phyloP scores from a whole-genome alignment of 2,888 invertebrate genomes.

The Pheosia gnoma region DNA sequence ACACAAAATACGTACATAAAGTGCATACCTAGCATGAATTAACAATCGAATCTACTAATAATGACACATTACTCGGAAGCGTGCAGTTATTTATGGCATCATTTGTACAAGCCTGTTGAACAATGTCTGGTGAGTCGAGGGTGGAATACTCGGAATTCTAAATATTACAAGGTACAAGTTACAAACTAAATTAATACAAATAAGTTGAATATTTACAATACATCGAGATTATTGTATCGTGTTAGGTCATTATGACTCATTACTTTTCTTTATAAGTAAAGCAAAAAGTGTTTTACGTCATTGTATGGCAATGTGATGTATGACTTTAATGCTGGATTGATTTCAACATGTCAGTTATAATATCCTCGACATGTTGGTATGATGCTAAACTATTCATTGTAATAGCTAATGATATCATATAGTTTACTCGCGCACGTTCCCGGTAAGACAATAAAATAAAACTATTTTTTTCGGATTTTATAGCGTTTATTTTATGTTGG shows the following conservation, averaged over 20 bases:
- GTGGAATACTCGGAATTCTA: slow-evolving; percentile 44
- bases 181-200: slow-evolving; percentile 34
- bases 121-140: slow-evolving; percentile 38
- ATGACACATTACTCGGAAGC: slow-evolving; percentile 33
- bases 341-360: slow-evolving; percentile 7
- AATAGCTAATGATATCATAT: too few species aligned
- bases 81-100: slow-evolving; percentile 30
- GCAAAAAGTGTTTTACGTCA: slow-evolving; percentile 1
- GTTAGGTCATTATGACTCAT: slow-evolving; percentile 7
- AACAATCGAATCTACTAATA: slow-evolving; percentile 33
- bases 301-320: background rate
- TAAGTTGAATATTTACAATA: slow-evolving; percentile 25
- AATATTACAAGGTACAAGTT: slow-evolving; percentile 38
- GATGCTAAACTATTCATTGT: background rate
- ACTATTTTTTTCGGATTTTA: too few species aligned
- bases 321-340: background rate
- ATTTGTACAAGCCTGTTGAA: slow-evolving; percentile 45
- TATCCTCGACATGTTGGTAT: background rate
- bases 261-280: background rate
- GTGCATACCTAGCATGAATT: slow-evolving; percentile 23
- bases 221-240: background rate
- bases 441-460: too few species aligned
- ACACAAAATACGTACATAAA: slow-evolving; percentile 4
- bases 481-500: too few species aligned
- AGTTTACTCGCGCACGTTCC: too few species aligned